A percentile compares a stretch with the other conserved stretches of the same genome.
phyloP scores from a whole-genome alignment of 2,888 invertebrate species.

The Neoaliturus tenellus region DNA sequence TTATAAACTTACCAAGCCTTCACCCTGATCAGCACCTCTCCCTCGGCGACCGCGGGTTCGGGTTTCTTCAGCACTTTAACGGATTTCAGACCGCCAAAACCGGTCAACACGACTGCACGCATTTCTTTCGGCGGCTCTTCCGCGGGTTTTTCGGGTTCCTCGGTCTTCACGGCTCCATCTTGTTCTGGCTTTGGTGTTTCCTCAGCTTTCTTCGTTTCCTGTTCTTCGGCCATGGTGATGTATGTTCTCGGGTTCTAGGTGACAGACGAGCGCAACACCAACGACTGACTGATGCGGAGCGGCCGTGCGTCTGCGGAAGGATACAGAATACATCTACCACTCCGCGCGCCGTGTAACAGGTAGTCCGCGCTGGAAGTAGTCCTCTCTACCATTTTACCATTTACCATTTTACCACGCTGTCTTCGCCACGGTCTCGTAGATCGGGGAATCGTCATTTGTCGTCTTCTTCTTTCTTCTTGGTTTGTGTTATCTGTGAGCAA shows the following conservation, averaged over 20 bases:
- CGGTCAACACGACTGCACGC: constrained; percentile 89
- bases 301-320: constrained; percentile 18
- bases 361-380: constrained; percentile 23
- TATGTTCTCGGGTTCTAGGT: background rate
- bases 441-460: no score
- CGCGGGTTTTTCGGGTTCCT: constrained; percentile 72
- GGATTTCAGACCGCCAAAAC: constrained; percentile 91
- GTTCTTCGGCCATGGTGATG: constrained; percentile 71
- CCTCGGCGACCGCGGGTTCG: constrained; percentile 82
- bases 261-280: background rate
- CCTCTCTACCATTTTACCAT: background rate
- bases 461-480: no score
- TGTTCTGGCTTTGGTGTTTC: constrained; percentile 74
- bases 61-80: constrained; percentile 89
- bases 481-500: no score
- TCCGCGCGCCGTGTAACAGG: constrained; percentile 29
- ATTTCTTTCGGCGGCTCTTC: constrained; percentile 86
- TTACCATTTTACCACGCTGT: no score
- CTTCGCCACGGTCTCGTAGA: no score
- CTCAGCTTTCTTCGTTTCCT: constrained; percentile 70
- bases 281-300: background rate
- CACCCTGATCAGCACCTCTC: constrained; percentile 88
- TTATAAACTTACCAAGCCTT: constrained; percentile 86
- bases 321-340: background rate
- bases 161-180: constrained; percentile 69